phyloP scores from a whole-genome alignment of 2,888 invertebrate genomes.

The Machimus atricapillus region DNA sequence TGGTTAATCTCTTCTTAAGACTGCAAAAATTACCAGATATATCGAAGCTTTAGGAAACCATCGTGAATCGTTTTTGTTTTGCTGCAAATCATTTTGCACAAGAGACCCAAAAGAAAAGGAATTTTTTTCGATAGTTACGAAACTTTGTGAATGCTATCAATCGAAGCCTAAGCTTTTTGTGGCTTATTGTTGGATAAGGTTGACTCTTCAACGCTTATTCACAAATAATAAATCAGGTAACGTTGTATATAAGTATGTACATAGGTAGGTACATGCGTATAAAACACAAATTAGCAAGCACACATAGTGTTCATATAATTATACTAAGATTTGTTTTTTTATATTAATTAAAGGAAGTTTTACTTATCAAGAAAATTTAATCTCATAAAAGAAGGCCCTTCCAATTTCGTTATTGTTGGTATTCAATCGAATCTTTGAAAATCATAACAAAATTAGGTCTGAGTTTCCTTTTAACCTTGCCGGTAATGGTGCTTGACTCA shows the following conservation, averaged over 20 bases:
- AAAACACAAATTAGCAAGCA: not conserved
- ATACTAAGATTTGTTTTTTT: too few relatives aligned
- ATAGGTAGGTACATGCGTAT: too few relatives aligned
- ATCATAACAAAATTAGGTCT: not conserved
- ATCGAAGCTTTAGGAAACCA: not conserved
- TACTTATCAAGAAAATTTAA: not conserved
- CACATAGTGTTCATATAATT: not conserved
- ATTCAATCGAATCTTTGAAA: not conserved
- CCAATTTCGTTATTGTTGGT: not conserved
- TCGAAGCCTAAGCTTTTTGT: not conserved
- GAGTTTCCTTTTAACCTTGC: not conserved
- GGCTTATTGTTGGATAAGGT: not conserved
- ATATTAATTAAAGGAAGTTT: not conserved
- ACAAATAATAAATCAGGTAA: not conserved
- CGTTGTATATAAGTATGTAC: not conserved
- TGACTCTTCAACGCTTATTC: not conserved
- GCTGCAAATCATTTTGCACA: not conserved
- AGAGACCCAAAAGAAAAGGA: not conserved
- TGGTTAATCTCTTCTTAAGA: not conserved
- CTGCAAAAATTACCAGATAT: not conserved
- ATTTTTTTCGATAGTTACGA: not conserved
- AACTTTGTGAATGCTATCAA: not conserved
- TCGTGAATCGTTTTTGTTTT: not conserved
- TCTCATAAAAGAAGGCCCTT: not conserved
- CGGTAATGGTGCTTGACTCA: not conserved